Conservation (phyloP, 2,797 vertebrate species). For the Chanos chanos region DNA sequence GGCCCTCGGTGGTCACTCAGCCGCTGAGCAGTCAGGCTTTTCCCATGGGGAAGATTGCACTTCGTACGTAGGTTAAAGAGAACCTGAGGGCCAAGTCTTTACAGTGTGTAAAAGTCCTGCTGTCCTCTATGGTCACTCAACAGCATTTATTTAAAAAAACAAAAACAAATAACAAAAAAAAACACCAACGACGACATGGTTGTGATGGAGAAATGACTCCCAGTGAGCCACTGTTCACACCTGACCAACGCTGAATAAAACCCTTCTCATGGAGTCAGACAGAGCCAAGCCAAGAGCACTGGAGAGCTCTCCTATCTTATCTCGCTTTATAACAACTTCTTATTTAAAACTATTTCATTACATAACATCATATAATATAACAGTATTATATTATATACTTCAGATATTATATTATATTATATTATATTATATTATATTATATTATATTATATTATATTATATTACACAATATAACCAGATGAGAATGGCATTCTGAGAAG, state of each 20-base stretch:
- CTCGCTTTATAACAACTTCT: too few species aligned
- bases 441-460: conserved; percentile 2
- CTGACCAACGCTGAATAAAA: too few species aligned
- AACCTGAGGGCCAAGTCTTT: neutral
- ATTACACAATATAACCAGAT: conserved; percentile 20
- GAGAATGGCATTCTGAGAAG: conserved; percentile 27
- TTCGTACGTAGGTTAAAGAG: conserved; percentile 7
- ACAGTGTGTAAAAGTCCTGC: conserved; percentile 24
- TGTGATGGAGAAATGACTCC: too few species aligned
- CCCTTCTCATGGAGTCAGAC: too few species aligned
- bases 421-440: conserved; percentile 34
- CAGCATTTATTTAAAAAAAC: conserved; percentile 19
- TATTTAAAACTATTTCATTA: too few species aligned
- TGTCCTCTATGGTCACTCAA: conserved; percentile 22
- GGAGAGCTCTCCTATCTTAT: too few species aligned
- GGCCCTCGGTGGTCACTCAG: neutral
- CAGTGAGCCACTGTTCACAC: too few species aligned
- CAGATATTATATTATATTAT: neutral
- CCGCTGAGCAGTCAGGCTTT: conserved; percentile 1
- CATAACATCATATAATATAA: neutral
- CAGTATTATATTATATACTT: neutral
- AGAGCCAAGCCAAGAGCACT: too few species aligned
- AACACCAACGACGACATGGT: too few species aligned
- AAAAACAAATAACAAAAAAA: conserved; percentile 27
- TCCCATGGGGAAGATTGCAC: conserved; percentile 36